Percentiles rank a stretch among this genome's conserved stretches.
These are phyloP conservation scores for Phymatocera aterrima DNA, from an alignment of 2,888 invertebrate genomes.

Conservation along the genomic window DNA sequence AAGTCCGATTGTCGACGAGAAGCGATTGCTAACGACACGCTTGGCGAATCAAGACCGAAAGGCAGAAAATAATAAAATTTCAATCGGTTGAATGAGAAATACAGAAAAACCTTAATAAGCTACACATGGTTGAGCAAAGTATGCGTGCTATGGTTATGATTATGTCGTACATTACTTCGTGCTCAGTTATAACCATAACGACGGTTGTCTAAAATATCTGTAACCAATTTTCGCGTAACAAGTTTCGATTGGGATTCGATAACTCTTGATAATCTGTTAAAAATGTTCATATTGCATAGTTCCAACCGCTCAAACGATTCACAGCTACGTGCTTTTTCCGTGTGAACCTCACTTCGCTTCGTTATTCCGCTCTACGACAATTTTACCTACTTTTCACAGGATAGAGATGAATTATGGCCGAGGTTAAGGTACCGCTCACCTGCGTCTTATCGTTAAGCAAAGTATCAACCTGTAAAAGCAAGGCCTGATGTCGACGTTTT, in stretches of 20 bases:
- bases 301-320: neutral
- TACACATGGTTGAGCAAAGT: conserved; percentile 47
- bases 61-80: conserved; percentile 52
- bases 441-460: neutral
- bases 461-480: neutral
- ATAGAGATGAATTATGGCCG: neutral
- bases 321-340: neutral
- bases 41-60: conserved; percentile 61
- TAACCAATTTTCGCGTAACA: neutral
- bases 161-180: neutral
- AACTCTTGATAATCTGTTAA: neutral
- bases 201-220: neutral
- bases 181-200: neutral
- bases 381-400: neutral
- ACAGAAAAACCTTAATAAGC: conserved; percentile 47
- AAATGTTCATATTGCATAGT: neutral
- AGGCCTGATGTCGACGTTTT: neutral
- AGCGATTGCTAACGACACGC: conserved; percentile 58
- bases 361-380: neutral
- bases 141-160: conserved; percentile 3
- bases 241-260: neutral
- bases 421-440: neutral
- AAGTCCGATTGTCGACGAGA: conserved; percentile 10
- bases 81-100: conserved; percentile 51
- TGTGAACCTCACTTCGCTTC: neutral